These are phyloP conservation scores for Apaloderma vittatum DNA, from an alignment of 2,113 vertebrate species.

Conservation along the genomic window DNA sequence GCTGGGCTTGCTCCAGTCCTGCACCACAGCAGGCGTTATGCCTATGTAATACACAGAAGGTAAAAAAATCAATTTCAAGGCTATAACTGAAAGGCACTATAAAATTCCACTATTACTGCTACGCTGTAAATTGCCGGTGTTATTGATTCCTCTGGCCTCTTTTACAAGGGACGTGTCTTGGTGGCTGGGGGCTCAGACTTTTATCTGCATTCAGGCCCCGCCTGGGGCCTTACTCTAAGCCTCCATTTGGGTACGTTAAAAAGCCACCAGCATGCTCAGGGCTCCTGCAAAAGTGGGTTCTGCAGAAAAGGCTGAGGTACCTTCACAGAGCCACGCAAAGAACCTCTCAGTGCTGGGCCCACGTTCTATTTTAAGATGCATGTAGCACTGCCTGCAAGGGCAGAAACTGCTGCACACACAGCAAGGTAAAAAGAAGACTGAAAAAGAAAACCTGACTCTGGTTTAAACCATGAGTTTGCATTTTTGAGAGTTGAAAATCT, in stretches of 20 bases:
- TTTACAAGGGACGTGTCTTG: not conserved
- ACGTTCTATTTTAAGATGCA: not conserved
- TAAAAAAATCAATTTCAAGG: constrained; percentile 22
- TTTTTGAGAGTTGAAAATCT: not conserved
- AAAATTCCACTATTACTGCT: constrained; percentile 2
- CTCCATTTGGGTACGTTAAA: not conserved
- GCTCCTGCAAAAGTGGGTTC: not conserved
- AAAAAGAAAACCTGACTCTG: not conserved
- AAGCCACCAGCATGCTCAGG: not conserved
- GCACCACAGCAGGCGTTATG: not conserved
- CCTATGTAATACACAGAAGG: not conserved
- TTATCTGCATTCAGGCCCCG: not conserved
- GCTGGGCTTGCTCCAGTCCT: not conserved
- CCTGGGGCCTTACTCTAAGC: not conserved
- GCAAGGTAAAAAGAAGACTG: not conserved
- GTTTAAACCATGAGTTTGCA: not conserved
- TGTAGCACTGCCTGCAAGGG: not conserved
- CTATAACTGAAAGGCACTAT: not conserved
- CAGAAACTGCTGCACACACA: not conserved
- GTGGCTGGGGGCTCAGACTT: not conserved
- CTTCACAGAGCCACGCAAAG: not conserved
- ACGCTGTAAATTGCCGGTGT: not conserved
- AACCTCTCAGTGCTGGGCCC: not conserved
- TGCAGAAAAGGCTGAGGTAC: not conserved
- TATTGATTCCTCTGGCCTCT: not conserved